Evolutionary conservation across 2,113 vertebrate species (phyloP).

Genomic region (Prolemur simus): DNA sequence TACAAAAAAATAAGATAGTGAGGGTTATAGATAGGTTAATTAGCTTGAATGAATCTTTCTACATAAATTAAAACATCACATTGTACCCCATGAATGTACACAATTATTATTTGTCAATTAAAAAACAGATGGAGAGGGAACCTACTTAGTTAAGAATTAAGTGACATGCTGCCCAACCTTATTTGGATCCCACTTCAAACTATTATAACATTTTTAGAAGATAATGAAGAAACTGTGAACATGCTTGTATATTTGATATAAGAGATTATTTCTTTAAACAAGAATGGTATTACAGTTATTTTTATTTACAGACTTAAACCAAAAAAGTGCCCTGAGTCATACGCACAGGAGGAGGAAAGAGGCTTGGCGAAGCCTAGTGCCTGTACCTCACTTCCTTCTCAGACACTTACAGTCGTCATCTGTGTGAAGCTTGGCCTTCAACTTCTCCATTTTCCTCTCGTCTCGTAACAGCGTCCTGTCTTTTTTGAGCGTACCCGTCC

Average conservation of each 20-base stretch:
- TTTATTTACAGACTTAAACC: background rate
- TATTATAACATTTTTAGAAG: background rate
- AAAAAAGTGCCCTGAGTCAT: background rate
- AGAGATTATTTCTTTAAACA: background rate
- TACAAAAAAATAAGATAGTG: background rate
- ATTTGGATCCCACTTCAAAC: background rate
- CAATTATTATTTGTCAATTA: background rate
- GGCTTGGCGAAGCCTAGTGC: accelerated
- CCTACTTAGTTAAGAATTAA: background rate
- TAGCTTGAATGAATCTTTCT: background rate
- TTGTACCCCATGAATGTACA: background rate
- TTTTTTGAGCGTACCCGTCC: slow-evolving; percentile 94
- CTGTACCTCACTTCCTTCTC: accelerated
- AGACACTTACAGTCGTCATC: slow-evolving; percentile 95
- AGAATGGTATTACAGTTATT: background rate
- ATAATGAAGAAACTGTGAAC: background rate
- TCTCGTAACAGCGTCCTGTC: slow-evolving; percentile 94
- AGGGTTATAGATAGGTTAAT: background rate
- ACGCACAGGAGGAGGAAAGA: accelerated
- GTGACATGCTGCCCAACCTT: background rate
- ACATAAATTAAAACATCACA: background rate
- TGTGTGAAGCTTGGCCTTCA: slow-evolving; percentile 99
- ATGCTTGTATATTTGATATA: background rate
- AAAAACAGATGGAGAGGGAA: background rate
- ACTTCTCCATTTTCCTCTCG: slow-evolving; percentile 98